Percentiles rank a stretch among this genome's conserved stretches.
Evolutionary conservation across 2,797 vertebrate species (phyloP).

Genomic region (Sebastes glaucus): DNA sequence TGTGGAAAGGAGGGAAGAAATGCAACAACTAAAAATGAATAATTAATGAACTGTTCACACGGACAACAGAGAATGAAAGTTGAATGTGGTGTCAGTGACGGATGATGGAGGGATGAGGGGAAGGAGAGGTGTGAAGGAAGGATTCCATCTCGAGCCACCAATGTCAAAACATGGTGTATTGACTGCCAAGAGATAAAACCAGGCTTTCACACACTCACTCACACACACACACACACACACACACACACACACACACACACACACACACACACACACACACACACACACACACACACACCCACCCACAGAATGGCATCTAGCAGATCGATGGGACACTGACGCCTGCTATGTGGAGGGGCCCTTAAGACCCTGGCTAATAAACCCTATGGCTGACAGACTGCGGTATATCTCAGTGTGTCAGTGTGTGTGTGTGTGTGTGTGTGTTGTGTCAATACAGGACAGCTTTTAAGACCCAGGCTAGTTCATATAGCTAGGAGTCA

Average conservation of each 20-base stretch:
- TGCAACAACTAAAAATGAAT: slow-evolving; percentile 14
- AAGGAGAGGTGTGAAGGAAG: slow-evolving; percentile 85
- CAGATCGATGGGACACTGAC: slow-evolving; percentile 95
- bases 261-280: slow-evolving; percentile 24
- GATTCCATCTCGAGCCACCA: slow-evolving; percentile 86
- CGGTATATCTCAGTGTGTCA: slow-evolving; percentile 32
- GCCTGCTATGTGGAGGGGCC: slow-evolving; percentile 93
- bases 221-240: slow-evolving; percentile 9
- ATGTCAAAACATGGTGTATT: slow-evolving; percentile 98
- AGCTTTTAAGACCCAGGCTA: slow-evolving; percentile 16
- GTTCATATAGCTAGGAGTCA: slow-evolving; percentile 1
- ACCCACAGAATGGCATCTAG: slow-evolving; percentile 71
- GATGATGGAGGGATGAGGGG: slow-evolving; percentile 72
- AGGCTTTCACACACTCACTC: slow-evolving; percentile 53
- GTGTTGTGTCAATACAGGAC: slow-evolving; percentile 1
- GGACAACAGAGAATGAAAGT: slow-evolving; percentile 45
- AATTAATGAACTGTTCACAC: background rate
- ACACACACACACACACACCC: slow-evolving; percentile 1
- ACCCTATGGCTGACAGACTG: slow-evolving; percentile 61
- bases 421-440: background rate
- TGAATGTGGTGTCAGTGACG: slow-evolving; percentile 82
- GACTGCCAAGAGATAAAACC: slow-evolving; percentile 92
- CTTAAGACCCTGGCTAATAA: slow-evolving; percentile 84
- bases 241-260: slow-evolving; percentile 2
- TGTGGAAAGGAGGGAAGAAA: background rate